Base-by-base conservation (phyloP, 2,888 invertebrate genomes). In the Andrena marginata region DNA sequence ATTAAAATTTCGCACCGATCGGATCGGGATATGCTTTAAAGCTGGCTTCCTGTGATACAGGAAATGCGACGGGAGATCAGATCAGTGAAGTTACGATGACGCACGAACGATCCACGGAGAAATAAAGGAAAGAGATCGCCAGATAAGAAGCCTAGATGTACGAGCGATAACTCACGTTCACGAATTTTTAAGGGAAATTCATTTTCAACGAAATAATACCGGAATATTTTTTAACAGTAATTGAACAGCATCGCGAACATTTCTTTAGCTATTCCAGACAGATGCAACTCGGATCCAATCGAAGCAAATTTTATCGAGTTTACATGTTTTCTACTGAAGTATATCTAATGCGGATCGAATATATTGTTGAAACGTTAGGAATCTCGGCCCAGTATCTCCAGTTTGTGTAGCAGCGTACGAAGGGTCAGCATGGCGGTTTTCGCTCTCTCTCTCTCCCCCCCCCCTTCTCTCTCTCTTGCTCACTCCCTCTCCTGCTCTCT, bases 1-100 rank as follows among this genome's bases (percentile, higher is more conserved):
- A 33, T 31, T 51, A 51, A 71, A 51, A 72, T 42, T 80, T 51
- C 10, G 49, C 23, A 33, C 16, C n/a, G 60, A 20, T 67, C 6
- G 48, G 42, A 48, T 8, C 7, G 4, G 29, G 65, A 54, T 72
- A 63, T 1, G 2, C 29, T 33, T 80, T 23, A 26, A 35, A 68
- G 59, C 73, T 63, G 33, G 42, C 51, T 74, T 74, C 81, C 69
- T 65, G 69, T 51, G 0, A 60, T 35, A 2, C 80, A 74, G 80
- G 73, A 69, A 51, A 73, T 8, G 20, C 7, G 62, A 69, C 29
- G 64, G 13, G 16, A 54, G 68, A 74, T 74, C 20, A 74, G 73
- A 80, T 80, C 33, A 8, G 20, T 16, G 23, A 54, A 65, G 60
- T 64, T 65, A 20, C 23, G 69, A 74, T 60, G 29, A 29, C 29